Evolutionary conservation across 2,797 vertebrate species (phyloP), one percentile per base, ranked within the genome.

Genomic region (Siniperca scherzeri): DNA sequence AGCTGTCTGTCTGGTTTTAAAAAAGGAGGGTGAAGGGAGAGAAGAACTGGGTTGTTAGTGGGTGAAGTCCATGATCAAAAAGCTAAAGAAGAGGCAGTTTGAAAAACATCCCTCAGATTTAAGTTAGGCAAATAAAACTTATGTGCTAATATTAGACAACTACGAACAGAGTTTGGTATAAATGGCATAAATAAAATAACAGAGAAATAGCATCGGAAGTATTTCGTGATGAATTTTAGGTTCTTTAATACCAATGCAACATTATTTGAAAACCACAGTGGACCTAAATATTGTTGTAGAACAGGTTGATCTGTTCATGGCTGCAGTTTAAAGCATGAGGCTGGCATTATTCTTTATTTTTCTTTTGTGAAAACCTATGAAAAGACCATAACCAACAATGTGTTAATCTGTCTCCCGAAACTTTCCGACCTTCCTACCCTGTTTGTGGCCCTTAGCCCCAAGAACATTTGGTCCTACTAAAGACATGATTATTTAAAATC

Each of bases 1-100:
- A 59, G 53, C 55, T 67, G 68, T 73, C 46, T 71, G 62, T 71
- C 78, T 69, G 67, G 3, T 80, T 46, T 12, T 72, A 50, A 48
- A 50, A 81, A 62, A 12, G 50, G 59, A 19, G 57, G 50, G 42
- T 3, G 3, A 70, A 62, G 53, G 77, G 25, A 68, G 68, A 78
- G 42, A 74, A 48, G 65, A 72, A 50, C 57, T 40, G 74, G 56
- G 71, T 70, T 48, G 71, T 70, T 48, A 70, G 70, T 66, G 78
- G 70, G 80, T 69, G 70, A 82, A 76, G 78, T 84, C 86, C 71
- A 83, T 78, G 70, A 76, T 78, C 69, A 77, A 70, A 25, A 21
- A 40, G 46, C 13, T 50, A 8, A 42, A 66, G 17, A 36, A 21
- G 9, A 10, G 25, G 3, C 8, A 6, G 36, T 40, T 48, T 60